Evolutionary conservation across 2,888 invertebrate species (phyloP), one percentile per base, ranked within the genome.

Genomic region (Leptopilina drosophilae): DNA sequence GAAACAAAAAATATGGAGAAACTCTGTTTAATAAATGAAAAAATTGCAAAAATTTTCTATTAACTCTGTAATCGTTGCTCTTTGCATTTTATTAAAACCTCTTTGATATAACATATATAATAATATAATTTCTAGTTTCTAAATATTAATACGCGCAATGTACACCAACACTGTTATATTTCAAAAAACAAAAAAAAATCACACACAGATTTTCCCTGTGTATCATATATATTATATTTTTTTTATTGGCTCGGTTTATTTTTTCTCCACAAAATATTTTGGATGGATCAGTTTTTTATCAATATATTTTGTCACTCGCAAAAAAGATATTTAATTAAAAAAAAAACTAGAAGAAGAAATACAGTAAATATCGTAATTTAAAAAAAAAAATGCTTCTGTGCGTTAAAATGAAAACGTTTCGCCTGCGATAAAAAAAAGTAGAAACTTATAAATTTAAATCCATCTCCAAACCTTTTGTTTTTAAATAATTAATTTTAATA

Each of bases 81-180:
- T 62, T 20, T 73, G 53, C 56, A 56, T 73, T 73, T 73, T 73
- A 73, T 73, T 73, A 73, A 73, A 73, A 73, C 53, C 26, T 73
- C 73, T 73, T 53, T 73, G 73, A 12, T 15, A 56, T 56, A 73
- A 73, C 73, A 73, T n/a, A 33, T 33, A 53, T n/a, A 53, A 53
- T 69, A 69, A 69, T 73, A 73, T 73, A 40, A 73, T 73, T 73
- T 73, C 49, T 73, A 73, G 11, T 11, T 73, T 73, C 73, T 73
- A 73, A 33, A 59, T 20, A 62, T 53, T 69, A 26, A 67, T 53
- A 33, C 33, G 56, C 56, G 73, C 53, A 73, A 73, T 73, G 56
- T 73, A 73, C 26, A 73, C 56, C n/a, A 73, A 14, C 73, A 56
- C 49, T 49, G 9, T 20, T 62, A 73, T 56, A n/a, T 26, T 56